Evolutionary conservation across 1,140 invertebrate genomes (phyloP).

Genomic region (Brachionus calyciflorus): DNA sequence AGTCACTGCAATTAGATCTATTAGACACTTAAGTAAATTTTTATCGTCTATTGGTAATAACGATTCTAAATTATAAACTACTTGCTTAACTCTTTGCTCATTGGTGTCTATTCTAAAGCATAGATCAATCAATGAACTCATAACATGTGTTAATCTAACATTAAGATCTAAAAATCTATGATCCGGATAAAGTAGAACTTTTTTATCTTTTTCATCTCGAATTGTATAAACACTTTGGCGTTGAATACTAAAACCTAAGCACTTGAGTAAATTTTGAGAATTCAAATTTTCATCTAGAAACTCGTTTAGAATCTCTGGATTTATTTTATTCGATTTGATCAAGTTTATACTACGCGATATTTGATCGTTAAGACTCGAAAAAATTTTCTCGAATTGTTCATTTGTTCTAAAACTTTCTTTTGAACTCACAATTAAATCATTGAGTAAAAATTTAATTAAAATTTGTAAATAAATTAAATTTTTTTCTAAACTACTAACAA

Average conservation of each 20-base stretch:
- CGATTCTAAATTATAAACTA: slow-evolving; percentile 42
- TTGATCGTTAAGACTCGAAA: slow-evolving; percentile 6
- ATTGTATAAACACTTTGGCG: background rate
- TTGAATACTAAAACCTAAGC: slow-evolving; percentile 34
- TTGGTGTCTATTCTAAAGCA: slow-evolving; percentile 12
- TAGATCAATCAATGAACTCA: slow-evolving; percentile 15
- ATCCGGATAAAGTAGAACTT: slow-evolving; percentile 4
- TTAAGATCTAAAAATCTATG: slow-evolving; percentile 19
- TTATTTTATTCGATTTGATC: slow-evolving; percentile 32
- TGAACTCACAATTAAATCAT: background rate
- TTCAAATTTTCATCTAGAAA: background rate
- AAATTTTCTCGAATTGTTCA: slow-evolving; percentile 1
- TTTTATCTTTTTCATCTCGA: slow-evolving; percentile 20
- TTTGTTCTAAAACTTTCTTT: background rate
- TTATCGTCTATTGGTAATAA: slow-evolving; percentile 32
- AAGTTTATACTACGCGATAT: background rate
- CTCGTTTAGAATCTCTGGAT: slow-evolving; percentile 9
- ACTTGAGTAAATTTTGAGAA: slow-evolving; percentile 23
- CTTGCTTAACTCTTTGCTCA: background rate
- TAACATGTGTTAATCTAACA: slow-evolving; percentile 29
- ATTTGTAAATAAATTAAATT: slow-evolving; percentile 16
- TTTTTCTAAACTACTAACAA: slow-evolving; percentile 22
- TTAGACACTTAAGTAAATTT: slow-evolving; percentile 29
- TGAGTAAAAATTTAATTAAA: slow-evolving; percentile 11
- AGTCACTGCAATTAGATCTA: slow-evolving; percentile 33